phyloP scores from a whole-genome alignment of 2,797 vertebrate species.

The Microcaecilia unicolor region DNA sequence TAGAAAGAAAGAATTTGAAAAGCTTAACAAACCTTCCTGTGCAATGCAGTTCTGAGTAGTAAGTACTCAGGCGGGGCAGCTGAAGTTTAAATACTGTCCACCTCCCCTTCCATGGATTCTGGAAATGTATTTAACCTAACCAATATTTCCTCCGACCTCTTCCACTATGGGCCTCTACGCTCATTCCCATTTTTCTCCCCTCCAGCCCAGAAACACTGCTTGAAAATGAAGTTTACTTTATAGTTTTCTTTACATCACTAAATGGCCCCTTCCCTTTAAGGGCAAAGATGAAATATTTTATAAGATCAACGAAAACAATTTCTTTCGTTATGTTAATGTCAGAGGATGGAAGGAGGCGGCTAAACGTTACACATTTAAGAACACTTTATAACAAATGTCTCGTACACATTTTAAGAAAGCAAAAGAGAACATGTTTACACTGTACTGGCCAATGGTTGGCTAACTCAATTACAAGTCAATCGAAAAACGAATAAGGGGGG shows the following conservation, averaged over 20 bases:
- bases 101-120: constrained; percentile 37
- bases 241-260: constrained; percentile 20
- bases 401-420: constrained; percentile 38
- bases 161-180: constrained; percentile 29
- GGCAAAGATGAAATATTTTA: too few relatives aligned
- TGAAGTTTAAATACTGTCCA: constrained; percentile 18
- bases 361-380: constrained; percentile 41
- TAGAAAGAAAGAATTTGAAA: too few relatives aligned
- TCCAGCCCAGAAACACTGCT: constrained; percentile 33
- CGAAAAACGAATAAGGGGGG: constrained; percentile 30
- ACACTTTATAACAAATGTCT: constrained; percentile 47
- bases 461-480: constrained; percentile 40
- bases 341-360: constrained; percentile 38
- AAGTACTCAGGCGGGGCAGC: not conserved
- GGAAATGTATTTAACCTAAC: constrained; percentile 27
- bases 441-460: constrained; percentile 33
- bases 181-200: constrained; percentile 22
- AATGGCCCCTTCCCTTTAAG: constrained; percentile 26
- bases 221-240: constrained; percentile 61
- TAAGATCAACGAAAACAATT: not conserved
- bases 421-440: constrained; percentile 32
- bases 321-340: not conserved
- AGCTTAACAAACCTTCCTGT: constrained; percentile 18
- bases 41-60: constrained; percentile 5
- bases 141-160: constrained; percentile 13